These are phyloP conservation scores for Sciurus vulgaris DNA, from an alignment of 2,797 vertebrate species.

Conservation along the genomic window DNA sequence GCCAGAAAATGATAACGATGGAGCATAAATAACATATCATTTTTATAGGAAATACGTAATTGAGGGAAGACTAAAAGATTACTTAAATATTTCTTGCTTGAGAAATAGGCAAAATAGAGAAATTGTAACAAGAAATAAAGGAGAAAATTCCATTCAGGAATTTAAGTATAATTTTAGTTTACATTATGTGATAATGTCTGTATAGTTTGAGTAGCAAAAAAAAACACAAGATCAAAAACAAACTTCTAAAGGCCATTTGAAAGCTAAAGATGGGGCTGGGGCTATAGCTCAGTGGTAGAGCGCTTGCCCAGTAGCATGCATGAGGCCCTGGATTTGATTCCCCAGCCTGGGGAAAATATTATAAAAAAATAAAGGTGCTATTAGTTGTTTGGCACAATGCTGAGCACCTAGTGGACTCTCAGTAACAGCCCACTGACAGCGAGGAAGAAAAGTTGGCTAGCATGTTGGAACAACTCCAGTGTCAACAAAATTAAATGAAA, in stretches of 20 bases:
- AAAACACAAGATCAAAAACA: not conserved
- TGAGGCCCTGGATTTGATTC: too few relatives aligned
- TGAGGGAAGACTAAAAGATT: slow-evolving; percentile 19
- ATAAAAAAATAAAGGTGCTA: not conserved
- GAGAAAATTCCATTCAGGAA: not conserved
- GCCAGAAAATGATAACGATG: not conserved
- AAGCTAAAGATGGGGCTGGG: not conserved
- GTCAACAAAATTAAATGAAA: not conserved
- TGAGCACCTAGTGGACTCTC: not conserved
- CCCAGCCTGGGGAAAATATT: too few relatives aligned
- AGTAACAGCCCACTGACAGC: too few relatives aligned
- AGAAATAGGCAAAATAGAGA: slow-evolving; percentile 52
- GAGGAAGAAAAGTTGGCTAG: not conserved
- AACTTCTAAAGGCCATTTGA: not conserved
- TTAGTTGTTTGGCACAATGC: not conserved
- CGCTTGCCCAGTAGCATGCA: too few relatives aligned
- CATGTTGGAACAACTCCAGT: not conserved
- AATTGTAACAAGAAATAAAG: slow-evolving; percentile 32
- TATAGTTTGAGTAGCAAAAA: not conserved
- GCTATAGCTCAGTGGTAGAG: too few relatives aligned
- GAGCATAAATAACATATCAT: not conserved
- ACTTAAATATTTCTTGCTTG: slow-evolving; percentile 48
- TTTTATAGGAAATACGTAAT: not conserved
- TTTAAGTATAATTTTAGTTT: not conserved
- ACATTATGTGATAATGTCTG: not conserved